A percentile compares a stretch with the other conserved stretches of the same genome.
Conservation (phyloP, 2,888 invertebrate species). For the Incurvaria masculella region DNA sequence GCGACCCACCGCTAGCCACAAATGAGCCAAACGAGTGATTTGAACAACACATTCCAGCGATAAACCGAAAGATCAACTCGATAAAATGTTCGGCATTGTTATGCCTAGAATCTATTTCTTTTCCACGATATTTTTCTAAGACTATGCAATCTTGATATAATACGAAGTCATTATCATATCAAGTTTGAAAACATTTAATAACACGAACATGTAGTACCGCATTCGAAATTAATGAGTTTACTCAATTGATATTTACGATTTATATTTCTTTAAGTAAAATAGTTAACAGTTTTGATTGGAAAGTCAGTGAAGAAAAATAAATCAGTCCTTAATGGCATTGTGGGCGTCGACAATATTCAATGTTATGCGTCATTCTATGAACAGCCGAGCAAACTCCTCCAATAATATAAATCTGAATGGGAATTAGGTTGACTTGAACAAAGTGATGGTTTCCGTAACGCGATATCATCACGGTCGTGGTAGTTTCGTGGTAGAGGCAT, state of each 20-base stretch:
- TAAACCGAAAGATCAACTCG: too few species aligned
- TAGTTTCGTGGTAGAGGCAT: too few species aligned
- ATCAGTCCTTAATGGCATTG: constrained; percentile 17
- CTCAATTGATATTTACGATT: neutral
- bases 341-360: constrained; percentile 15
- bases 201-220: neutral
- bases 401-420: neutral
- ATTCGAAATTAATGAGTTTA: neutral
- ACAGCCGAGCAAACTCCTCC: neutral
- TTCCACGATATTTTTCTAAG: too few species aligned
- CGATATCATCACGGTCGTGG: too few species aligned
- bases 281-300: neutral
- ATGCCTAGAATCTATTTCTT: too few species aligned
- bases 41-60: too few species aligned
- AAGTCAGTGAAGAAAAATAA: constrained; percentile 2
- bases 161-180: too few species aligned
- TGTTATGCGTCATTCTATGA: neutral
- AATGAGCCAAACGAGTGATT: too few species aligned
- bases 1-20: too few species aligned
- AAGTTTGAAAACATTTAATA: too few species aligned
- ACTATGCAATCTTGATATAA: too few species aligned
- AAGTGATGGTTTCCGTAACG: neutral
- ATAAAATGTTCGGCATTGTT: too few species aligned
- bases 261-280: neutral
- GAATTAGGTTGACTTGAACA: neutral